Percentiles rank a stretch among this genome's conserved stretches.
Conservation (phyloP, 1,140 invertebrate species). For the Hyles vespertilio region DNA sequence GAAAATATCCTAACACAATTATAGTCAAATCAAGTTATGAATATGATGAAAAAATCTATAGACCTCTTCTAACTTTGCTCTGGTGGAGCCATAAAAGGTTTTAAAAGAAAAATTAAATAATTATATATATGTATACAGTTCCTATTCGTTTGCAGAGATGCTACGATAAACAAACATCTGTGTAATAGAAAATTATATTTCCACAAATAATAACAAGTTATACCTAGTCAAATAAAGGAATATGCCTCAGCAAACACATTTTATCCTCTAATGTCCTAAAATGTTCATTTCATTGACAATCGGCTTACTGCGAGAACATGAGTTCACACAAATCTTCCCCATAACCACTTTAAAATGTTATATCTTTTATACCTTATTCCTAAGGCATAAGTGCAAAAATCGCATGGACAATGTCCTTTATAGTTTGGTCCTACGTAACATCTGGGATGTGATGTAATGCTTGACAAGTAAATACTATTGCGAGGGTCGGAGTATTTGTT, state of each 20-base stretch:
- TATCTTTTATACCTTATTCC: neutral
- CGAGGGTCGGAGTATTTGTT: neutral
- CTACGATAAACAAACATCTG: neutral
- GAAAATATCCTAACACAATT: too few species aligned
- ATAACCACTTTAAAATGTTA: neutral
- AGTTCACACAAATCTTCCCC: neutral
- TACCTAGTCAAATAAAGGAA: neutral
- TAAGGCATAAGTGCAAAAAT: neutral
- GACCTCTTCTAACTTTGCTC: too few species aligned
- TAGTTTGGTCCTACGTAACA: neutral
- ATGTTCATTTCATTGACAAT: constrained; percentile 7
- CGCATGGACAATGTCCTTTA: neutral
- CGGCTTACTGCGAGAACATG: constrained; percentile 1
- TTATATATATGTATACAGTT: neutral
- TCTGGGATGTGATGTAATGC: constrained; percentile 6
- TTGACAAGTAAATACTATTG: constrained; percentile 3
- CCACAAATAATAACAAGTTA: neutral
- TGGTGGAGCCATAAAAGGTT: neutral
- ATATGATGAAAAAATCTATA: too few species aligned
- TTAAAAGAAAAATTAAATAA: constrained; percentile 1
- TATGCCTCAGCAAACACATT: neutral
- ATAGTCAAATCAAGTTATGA: too few species aligned
- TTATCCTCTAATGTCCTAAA: neutral
- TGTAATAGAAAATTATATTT: neutral
- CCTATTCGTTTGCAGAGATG: neutral